phyloP scores from a whole-genome alignment of 2,113 vertebrate species.

The Heliornis fulica region DNA sequence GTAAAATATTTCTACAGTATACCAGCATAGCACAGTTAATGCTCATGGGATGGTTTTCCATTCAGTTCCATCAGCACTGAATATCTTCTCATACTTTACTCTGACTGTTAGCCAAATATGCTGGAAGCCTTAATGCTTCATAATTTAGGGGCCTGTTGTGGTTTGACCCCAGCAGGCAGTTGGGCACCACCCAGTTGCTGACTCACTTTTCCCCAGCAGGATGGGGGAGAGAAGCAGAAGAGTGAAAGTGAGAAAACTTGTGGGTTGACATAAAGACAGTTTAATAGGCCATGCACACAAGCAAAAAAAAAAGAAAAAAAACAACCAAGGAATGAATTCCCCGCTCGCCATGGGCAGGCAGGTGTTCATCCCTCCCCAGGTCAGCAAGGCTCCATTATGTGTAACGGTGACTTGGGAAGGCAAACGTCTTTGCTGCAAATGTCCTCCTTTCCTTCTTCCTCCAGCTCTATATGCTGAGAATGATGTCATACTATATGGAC shows the following conservation, averaged over 20 bases:
- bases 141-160: neutral
- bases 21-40: neutral
- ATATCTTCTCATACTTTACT: neutral
- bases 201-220: neutral
- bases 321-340: neutral
- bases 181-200: neutral
- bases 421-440: too few species aligned
- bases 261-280: neutral
- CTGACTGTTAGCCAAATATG: neutral
- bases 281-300: neutral
- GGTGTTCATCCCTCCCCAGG: neutral
- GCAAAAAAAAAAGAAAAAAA: neutral
- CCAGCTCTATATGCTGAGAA: neutral
- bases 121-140: neutral
- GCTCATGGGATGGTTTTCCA: neutral
- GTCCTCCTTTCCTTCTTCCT: too few species aligned
- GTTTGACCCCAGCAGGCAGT: neutral
- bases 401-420: too few species aligned
- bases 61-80: neutral
- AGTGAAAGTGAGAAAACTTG: neutral
- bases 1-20: neutral
- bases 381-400: too few species aligned
- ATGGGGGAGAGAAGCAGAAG: neutral
- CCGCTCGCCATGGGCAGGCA: rapidly evolving
- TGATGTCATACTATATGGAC: rapidly evolving